Evolutionary conservation across 2,113 vertebrate genomes (phyloP).

Genomic region (Peucedramus taeniatus): DNA sequence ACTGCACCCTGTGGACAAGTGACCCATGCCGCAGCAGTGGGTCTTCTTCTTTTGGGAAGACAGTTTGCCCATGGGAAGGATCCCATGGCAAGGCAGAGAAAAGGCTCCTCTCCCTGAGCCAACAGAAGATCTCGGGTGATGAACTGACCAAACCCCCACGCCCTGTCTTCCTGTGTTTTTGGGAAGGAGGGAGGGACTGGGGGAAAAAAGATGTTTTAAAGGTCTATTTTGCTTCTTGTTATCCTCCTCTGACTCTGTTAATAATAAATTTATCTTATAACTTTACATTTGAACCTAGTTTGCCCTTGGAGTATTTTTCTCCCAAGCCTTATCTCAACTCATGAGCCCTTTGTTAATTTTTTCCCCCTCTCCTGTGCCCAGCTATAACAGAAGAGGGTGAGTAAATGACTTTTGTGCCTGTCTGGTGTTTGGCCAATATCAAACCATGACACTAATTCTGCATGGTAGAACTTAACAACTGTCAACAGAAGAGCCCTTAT

Average conservation of each 20-base stretch:
- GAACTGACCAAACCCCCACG: neutral
- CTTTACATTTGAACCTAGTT: neutral
- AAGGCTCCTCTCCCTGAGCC: neutral
- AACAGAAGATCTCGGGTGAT: neutral
- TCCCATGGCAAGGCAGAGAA: neutral
- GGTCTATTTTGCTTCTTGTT: neutral
- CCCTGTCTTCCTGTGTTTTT: neutral
- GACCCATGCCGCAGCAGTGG: neutral
- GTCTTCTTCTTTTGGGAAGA: neutral
- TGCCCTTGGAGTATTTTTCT: neutral
- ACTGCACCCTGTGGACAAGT: accelerated
- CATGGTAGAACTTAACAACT: neutral
- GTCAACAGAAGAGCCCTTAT: neutral
- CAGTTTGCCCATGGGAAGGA: neutral
- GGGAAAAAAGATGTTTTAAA: neutral
- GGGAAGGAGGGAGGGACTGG: neutral
- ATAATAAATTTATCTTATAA: neutral
- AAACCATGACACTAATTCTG: neutral
- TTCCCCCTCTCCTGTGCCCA: neutral
- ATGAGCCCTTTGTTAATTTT: accelerated
- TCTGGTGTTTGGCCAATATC: neutral
- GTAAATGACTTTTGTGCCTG: neutral
- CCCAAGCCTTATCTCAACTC: neutral
- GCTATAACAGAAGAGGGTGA: neutral
- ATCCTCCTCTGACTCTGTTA: neutral